phyloP scores from a whole-genome alignment of 2,113 vertebrate species.

The Alces alces region DNA sequence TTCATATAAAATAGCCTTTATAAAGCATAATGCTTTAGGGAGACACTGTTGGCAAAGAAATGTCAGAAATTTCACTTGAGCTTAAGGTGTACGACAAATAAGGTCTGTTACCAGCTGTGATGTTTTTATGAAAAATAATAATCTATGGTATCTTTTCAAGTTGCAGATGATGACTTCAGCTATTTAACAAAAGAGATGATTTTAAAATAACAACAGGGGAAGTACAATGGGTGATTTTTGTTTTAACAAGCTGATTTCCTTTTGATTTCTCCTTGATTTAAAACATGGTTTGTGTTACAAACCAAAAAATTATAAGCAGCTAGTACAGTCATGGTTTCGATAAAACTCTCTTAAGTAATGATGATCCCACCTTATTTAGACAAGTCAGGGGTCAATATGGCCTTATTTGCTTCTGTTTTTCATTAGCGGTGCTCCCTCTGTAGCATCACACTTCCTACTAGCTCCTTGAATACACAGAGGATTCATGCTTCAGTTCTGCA shows the following conservation, averaged over 20 bases:
- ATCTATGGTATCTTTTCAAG: conserved; percentile 67
- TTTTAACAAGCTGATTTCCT: conserved; percentile 74
- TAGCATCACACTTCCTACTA: conserved; percentile 85
- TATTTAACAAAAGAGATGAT: conserved; percentile 70
- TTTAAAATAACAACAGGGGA: conserved; percentile 60
- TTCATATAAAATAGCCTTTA: conserved; percentile 66
- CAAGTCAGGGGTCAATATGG: conserved; percentile 83
- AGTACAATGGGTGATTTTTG: conserved; percentile 61
- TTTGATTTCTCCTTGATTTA: conserved; percentile 71
- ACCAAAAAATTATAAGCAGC: conserved; percentile 71
- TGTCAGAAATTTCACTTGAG: conserved; percentile 52
- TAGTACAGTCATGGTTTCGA: conserved; percentile 63
- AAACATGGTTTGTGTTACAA: conserved; percentile 62
- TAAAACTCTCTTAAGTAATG: conserved; percentile 81
- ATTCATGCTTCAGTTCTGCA: conserved; percentile 92
- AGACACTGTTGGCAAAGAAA: conserved; percentile 63
- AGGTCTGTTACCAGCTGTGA: conserved; percentile 63
- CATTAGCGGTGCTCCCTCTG: conserved; percentile 82
- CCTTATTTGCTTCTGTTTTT: conserved; percentile 84
- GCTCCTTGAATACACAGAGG: conserved; percentile 91
- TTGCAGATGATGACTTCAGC: conserved; percentile 72
- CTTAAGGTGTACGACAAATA: conserved; percentile 58
- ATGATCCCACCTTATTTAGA: conserved; percentile 82
- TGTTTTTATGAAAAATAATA: conserved; percentile 57
- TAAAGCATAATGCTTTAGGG: conserved; percentile 51